Conservation (phyloP, 2,888 invertebrate species). For the Eledona agricola region DNA sequence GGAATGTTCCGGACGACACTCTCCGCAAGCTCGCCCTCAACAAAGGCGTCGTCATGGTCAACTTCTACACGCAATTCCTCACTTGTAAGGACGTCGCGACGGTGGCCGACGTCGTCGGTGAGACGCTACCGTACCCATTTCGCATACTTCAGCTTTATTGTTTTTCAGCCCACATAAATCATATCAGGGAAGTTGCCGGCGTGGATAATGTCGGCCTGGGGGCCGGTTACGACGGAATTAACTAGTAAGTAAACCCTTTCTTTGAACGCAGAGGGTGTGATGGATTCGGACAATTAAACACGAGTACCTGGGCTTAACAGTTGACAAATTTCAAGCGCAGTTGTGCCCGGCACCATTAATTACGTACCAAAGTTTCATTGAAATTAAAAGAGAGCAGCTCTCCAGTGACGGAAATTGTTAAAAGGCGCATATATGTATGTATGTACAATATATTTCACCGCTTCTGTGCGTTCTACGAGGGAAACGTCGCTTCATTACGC, state of each 20-base stretch:
- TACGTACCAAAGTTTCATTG: constrained; percentile 27
- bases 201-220: constrained; percentile 89
- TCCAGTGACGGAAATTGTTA: too few relatives aligned
- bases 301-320: constrained; percentile 22
- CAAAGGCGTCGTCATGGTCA: constrained; percentile 87
- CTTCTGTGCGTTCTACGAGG: too few relatives aligned
- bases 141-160: constrained; percentile 24
- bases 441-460: too few relatives aligned
- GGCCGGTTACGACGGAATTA: constrained; percentile 90
- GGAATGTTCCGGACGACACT: constrained; percentile 83
- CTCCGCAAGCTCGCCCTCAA: constrained; percentile 77
- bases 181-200: constrained; percentile 84
- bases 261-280: too few relatives aligned
- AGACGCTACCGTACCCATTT: constrained; percentile 50
- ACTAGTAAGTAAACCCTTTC: constrained; percentile 76
- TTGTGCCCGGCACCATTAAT: constrained; percentile 25
- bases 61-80: constrained; percentile 82
- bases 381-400: constrained; percentile 18
- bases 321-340: constrained; percentile 26
- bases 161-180: constrained; percentile 87
- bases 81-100: constrained; percentile 79
- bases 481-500: too few relatives aligned
- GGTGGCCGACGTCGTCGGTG: constrained; percentile 83
- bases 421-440: too few relatives aligned
- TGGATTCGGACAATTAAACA: constrained; percentile 19